Percentiles rank a stretch among this genome's conserved stretches.
Evolutionary conservation across 2,797 vertebrate genomes (phyloP).

Genomic region (Clarias fuscus): DNA sequence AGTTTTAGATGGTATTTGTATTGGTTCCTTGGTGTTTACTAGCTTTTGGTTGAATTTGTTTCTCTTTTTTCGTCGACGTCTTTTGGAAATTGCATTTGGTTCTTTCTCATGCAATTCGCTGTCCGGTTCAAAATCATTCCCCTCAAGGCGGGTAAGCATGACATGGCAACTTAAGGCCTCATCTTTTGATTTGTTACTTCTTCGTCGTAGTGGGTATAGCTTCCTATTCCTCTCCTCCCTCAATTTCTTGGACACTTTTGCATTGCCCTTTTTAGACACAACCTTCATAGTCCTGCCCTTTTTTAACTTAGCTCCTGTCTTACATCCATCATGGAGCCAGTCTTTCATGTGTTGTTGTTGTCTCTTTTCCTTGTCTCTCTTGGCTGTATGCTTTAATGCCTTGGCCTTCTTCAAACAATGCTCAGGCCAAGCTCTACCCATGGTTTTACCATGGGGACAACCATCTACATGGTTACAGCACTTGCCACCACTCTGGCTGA

Average conservation of each 20-base stretch:
- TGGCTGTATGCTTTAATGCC: conserved; percentile 55
- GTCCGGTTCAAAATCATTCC: conserved; percentile 57
- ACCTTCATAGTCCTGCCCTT: conserved; percentile 64
- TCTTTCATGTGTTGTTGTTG: conserved; percentile 58
- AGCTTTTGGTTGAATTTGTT: conserved; percentile 59
- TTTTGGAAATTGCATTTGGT: conserved; percentile 15
- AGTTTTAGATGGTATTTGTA: conserved; percentile 57
- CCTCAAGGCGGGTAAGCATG: conserved; percentile 87
- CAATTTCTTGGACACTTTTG: conserved; percentile 27
- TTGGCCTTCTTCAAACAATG: conserved; percentile 71
- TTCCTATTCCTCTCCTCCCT: conserved; percentile 70
- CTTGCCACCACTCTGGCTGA: conserved; percentile 65
- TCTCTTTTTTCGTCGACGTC: conserved; percentile 6
- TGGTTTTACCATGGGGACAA: conserved; percentile 73
- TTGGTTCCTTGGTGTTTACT: conserved; percentile 40
- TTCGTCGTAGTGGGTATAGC: conserved; percentile 86
- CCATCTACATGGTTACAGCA: conserved; percentile 65
- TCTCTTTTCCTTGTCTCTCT: conserved; percentile 51
- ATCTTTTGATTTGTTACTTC: conserved; percentile 71
- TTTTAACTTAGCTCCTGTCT: conserved; percentile 66
- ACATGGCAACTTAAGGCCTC: conserved; percentile 89
- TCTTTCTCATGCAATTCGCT: conserved; percentile 48
- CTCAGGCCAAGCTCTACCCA: conserved; percentile 69
- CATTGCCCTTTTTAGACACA: conserved; percentile 53
- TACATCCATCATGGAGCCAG: conserved; percentile 69